Conservation (phyloP, 2,113 vertebrate genomes). For the Lontra canadensis region DNA sequence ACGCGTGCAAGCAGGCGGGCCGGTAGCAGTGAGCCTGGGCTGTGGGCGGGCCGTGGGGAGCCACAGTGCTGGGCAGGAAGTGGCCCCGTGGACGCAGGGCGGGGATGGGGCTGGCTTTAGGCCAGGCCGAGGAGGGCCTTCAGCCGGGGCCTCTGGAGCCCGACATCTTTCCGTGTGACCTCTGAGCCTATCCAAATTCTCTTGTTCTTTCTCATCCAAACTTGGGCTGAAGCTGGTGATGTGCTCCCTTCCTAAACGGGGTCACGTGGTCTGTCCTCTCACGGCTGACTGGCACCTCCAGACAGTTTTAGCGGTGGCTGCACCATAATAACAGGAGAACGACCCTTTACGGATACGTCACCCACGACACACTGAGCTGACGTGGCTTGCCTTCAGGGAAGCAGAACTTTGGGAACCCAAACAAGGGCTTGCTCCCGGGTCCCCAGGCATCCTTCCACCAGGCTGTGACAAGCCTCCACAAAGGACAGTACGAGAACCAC, state of each 20-base stretch:
- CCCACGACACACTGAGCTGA: fast-evolving
- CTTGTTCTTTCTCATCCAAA: background rate
- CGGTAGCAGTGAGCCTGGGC: background rate
- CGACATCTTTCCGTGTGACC: fast-evolving
- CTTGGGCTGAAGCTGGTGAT: background rate
- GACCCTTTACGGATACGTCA: background rate
- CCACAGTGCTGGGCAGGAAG: background rate
- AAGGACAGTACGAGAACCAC: background rate
- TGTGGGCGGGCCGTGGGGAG: fast-evolving
- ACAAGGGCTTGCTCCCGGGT: too few relatives aligned
- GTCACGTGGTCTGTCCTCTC: fast-evolving
- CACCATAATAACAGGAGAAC: background rate
- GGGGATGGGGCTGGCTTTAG: too few relatives aligned
- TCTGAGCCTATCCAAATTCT: background rate
- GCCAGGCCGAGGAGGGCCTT: too few relatives aligned
- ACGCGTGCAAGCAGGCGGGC: fast-evolving
- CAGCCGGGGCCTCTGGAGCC: fast-evolving
- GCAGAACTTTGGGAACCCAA: background rate
- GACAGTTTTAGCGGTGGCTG: too few relatives aligned
- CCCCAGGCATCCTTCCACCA: too few relatives aligned
- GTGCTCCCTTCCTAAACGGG: background rate
- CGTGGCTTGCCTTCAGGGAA: background rate
- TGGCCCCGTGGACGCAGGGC: fast-evolving
- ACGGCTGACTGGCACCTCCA: too few relatives aligned
- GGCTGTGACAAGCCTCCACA: background rate